Percentiles rank a stretch among this genome's conserved stretches.
Conservation (phyloP, 2,113 vertebrate genomes). For the Mirounga angustirostris region DNA sequence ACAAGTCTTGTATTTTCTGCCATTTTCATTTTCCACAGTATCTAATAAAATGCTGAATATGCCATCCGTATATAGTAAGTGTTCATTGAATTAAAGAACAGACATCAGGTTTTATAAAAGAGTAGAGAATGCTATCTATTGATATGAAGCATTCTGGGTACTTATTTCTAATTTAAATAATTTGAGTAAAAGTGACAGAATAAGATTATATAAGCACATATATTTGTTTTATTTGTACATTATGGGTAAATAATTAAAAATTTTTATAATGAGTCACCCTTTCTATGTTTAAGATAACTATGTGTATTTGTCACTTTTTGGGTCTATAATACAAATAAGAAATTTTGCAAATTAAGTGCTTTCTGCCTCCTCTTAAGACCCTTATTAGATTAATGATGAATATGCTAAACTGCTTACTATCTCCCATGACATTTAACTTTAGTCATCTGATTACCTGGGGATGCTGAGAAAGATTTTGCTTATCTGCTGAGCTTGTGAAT, state of each 20-base stretch:
- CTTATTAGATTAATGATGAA: slow-evolving; percentile 56
- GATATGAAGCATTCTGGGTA: neutral
- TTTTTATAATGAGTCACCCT: neutral
- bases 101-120: neutral
- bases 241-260: neutral
- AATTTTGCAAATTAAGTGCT: slow-evolving; percentile 35
- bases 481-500: slow-evolving; percentile 34
- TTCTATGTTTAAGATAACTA: neutral
- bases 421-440: slow-evolving; percentile 11
- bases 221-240: neutral
- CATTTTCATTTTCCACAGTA: neutral
- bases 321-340: slow-evolving; percentile 11
- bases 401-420: slow-evolving; percentile 29
- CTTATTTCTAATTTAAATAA: slow-evolving; percentile 24
- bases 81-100: neutral
- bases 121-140: neutral
- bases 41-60: neutral
- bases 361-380: neutral
- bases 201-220: neutral
- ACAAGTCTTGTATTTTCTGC: neutral
- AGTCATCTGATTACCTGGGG: slow-evolving; percentile 44
- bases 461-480: slow-evolving; percentile 41
- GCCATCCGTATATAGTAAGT: neutral
- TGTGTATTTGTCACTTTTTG: neutral
- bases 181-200: neutral